Evolutionary conservation across 2,888 invertebrate species (phyloP).

Genomic region (Xestoiulus laeticollis): DNA sequence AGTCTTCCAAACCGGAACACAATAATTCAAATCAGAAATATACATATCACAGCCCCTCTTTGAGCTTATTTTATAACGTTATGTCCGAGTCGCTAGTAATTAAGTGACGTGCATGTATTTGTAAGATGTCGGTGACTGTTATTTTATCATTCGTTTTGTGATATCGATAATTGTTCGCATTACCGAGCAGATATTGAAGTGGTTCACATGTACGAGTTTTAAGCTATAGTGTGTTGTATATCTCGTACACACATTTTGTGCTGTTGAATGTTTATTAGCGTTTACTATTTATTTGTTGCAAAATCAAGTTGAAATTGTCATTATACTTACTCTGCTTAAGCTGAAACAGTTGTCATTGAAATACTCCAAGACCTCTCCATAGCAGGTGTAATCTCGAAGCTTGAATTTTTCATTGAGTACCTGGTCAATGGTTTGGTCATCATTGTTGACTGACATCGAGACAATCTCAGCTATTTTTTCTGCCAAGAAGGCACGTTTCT

Average conservation of each 20-base stretch:
- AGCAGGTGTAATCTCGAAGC: slow-evolving; percentile 32
- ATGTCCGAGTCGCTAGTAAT: background rate
- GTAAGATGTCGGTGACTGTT: background rate
- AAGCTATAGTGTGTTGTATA: background rate
- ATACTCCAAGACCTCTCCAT: slow-evolving; percentile 21
- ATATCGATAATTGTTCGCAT: background rate
- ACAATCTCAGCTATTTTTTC: slow-evolving; percentile 42
- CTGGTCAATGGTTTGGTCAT: slow-evolving; percentile 48
- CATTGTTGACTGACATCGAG: background rate
- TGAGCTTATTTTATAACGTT: background rate
- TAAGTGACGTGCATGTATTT: background rate
- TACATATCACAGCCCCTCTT: slow-evolving; percentile 22
- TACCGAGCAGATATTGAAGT: background rate
- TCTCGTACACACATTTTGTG: background rate
- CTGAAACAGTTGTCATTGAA: slow-evolving; percentile 47
- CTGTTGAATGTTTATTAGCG: background rate
- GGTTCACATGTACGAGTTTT: background rate
- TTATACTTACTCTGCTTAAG: slow-evolving; percentile 42
- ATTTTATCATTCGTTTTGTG: background rate
- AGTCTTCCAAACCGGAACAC: slow-evolving; percentile 25
- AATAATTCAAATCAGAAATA: background rate
- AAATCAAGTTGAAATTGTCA: slow-evolving; percentile 14
- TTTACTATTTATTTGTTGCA: background rate
- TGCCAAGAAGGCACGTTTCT: slow-evolving; percentile 47
- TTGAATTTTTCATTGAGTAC: background rate